Base-by-base conservation (phyloP, 2,797 vertebrate genomes). In the Phoxinus dragarum region DNA sequence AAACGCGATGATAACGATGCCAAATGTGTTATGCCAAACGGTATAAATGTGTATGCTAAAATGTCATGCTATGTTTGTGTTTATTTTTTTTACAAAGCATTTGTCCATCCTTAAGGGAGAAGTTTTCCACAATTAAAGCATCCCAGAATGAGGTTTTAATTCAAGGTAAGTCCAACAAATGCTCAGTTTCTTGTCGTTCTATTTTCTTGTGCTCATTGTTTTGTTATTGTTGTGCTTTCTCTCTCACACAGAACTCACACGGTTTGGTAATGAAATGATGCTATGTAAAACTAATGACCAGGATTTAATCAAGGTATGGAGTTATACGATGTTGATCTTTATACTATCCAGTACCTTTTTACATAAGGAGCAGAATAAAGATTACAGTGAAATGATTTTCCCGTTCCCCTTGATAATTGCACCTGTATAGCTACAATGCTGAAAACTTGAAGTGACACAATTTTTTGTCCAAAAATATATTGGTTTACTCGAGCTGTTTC, bases 201-300 rank as follows among this genome's bases (percentile, higher is more conserved):
- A 54, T 38, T 64, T 79, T 78, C 4, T 14, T 73, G 17, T 40
- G 40, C 16, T 42, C 27, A 38, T 17, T 69, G 47, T 14, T 11
- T 19, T 59, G 4, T 59, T 27, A 16, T 54, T 54, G 40, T 16
- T 40, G 34, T 40, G 61, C 27, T 44, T 34, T 82, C 9, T 77
- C 34, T 69, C 73, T 4, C 64, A 19, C 36, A 84, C 92, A 98
- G 97, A 95, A 88, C 95, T 98, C 88, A 92, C 92, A 67, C 89
- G 80, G 16, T 89, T 97, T 80, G 95, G 96, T 11, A 92, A 95
- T 80, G 95, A 97, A 54, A 92, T 98, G 91, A 94, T 96, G 94
- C 88, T 97, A 81, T 97, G 96, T 86, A 92, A 84, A 86, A 90
- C 91, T 5, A 91, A 94, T 16, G 96, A 97, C 84, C 90, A 94